phyloP scores from a whole-genome alignment of 2,797 vertebrate genomes.

The Syngnathus acus region DNA sequence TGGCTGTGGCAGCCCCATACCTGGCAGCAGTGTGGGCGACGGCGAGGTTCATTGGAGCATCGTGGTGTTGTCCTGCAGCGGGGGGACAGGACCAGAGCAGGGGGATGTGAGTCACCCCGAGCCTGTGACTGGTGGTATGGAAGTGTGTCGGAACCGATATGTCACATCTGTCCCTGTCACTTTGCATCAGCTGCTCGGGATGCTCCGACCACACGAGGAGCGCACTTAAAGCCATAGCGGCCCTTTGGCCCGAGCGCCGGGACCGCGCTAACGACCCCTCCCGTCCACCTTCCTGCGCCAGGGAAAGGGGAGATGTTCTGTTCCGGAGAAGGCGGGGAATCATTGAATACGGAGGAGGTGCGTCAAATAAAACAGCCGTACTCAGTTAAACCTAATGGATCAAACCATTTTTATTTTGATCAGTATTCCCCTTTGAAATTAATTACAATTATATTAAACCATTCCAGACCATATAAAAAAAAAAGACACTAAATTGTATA shows the following conservation, averaged over 20 bases:
- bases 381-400: neutral
- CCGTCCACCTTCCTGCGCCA: conserved; percentile 5
- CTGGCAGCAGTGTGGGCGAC: conserved; percentile 90
- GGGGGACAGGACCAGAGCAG: conserved; percentile 64
- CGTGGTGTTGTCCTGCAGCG: conserved; percentile 91
- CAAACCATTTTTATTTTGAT: too few species aligned
- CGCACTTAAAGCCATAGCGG: conserved; percentile 72
- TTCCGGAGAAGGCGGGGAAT: conserved; percentile 30
- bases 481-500: too few species aligned
- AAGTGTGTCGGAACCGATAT: conserved; percentile 92
- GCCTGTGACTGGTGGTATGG: conserved; percentile 82
- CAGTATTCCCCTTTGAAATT: too few species aligned
- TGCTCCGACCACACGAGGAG: conserved; percentile 61
- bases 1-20: conserved; percentile 88
- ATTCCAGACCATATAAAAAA: neutral
- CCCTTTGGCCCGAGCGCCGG: conserved; percentile 57
- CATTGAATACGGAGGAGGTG: conserved; percentile 20
- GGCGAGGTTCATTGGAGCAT: conserved; percentile 90
- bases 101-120: conserved; percentile 88
- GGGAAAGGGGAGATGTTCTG: conserved; percentile 32
- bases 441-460: neutral
- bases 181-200: conserved; percentile 74
- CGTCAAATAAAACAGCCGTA: conserved; percentile 8
- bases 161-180: conserved; percentile 95
- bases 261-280: conserved; percentile 14